Evolutionary conservation across 23 tunicate species (phyloP), one percentile per base, ranked within the genome.

Genomic region (Diplosoma virens): DNA sequence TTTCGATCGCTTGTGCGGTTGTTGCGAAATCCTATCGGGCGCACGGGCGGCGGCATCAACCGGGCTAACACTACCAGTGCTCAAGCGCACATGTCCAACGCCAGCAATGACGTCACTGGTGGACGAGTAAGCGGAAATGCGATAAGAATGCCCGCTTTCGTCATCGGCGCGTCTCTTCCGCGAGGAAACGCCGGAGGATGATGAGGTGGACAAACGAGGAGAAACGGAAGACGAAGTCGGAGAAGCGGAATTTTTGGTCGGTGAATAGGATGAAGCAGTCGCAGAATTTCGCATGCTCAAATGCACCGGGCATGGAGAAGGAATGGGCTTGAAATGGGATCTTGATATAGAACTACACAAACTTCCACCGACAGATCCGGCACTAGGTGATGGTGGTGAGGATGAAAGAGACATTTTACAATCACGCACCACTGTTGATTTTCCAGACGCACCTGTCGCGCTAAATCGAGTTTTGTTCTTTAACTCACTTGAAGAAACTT

Each of bases 381-480:
- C 88, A 33, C 67, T 74, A n/a, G 96, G 96, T 9, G 96, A 89
- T 9, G 96, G 86, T 0, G 96, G 88, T 1, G 96, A 87, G 25
- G 96, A 89, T 11, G 96, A 82, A 20, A 89, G 66, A 5, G 96
- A 89, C 96, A 89, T 89, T 53, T 89, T 89, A 63, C 83, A 67
- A 77, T 89, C 96, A 25, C 94, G 94, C 30, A 87, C 80, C 29
- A 89, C 83, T 18, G 87, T 71, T 46, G 75, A 78, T 37, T 82
- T 80, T 2, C 77, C 81, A 30, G 84, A 75, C 21, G 82, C 82
- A 28, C 94, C 94, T 37, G 96, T 82, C 0, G 94, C 83, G 60
- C 94, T 87, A 37, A 87, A 87, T 0, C 94, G 81, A 28, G 59
- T 81, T 71, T 86, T 86, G 48, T 86, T 79, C 50, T 86, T 86